Percentiles rank a stretch among this genome's conserved stretches.
Conservation (phyloP, 2,888 invertebrate genomes). For the Stenodema calcarata region DNA sequence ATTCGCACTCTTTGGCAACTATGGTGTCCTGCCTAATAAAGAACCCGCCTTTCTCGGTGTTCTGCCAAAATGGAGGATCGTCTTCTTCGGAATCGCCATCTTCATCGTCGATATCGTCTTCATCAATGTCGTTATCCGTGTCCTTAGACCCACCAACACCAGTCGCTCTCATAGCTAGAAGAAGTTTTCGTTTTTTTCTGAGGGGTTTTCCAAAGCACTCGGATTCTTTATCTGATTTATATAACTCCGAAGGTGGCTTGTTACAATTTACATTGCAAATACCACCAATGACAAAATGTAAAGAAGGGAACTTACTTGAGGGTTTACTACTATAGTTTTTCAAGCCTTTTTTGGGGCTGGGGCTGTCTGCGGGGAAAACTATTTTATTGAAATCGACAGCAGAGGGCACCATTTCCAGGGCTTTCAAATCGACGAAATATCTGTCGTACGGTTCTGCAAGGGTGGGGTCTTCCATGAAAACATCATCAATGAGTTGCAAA, state of each 20-base stretch:
- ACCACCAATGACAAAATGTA: conserved; percentile 54
- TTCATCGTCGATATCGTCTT: conserved; percentile 53
- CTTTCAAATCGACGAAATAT: conserved; percentile 53
- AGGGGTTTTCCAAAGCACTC: conserved; percentile 56
- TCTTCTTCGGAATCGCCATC: conserved; percentile 56
- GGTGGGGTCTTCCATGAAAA: conserved; percentile 51
- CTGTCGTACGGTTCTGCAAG: conserved; percentile 51
- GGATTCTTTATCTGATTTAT: conserved; percentile 54
- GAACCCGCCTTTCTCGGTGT: conserved; percentile 55
- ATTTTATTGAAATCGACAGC: conserved; percentile 52
- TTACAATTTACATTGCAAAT: conserved; percentile 49
- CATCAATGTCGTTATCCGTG: conserved; percentile 41
- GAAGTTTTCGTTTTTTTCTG: conserved; percentile 57
- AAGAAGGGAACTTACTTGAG: conserved; percentile 52
- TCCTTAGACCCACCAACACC: conserved; percentile 49
- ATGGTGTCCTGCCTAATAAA: conserved; percentile 56
- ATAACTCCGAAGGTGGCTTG: conserved; percentile 43
- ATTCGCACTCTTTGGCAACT: conserved; percentile 37
- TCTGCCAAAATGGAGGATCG: conserved; percentile 58
- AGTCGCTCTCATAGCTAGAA: conserved; percentile 55
- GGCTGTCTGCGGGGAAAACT: conserved; percentile 51
- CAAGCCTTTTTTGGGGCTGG: conserved; percentile 43
- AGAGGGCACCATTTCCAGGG: conserved; percentile 51
- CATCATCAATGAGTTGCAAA: conserved; percentile 44
- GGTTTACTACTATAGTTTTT: conserved; percentile 32